Percentiles rank a stretch among this genome's conserved stretches.
These are phyloP conservation scores for Mythimna pallens DNA, from an alignment of 2,888 invertebrate genomes.

Conservation along the genomic window DNA sequence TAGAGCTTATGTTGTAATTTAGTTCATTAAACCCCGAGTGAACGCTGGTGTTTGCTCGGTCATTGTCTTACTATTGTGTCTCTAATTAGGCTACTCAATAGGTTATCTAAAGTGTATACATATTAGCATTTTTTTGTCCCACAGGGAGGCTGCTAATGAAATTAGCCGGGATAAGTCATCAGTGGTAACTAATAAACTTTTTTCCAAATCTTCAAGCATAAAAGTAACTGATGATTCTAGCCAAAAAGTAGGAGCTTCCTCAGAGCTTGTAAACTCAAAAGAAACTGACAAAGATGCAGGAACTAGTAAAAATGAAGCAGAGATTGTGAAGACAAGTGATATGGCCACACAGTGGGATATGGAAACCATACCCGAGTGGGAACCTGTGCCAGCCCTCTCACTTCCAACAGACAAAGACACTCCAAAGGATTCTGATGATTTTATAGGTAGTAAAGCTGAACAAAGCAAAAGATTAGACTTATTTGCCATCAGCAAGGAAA, in stretches of 20 bases:
- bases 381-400: slow-evolving; percentile 75
- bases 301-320: slow-evolving; percentile 50
- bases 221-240: slow-evolving; percentile 61
- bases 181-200: slow-evolving; percentile 70
- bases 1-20: not conserved
- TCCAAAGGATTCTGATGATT: slow-evolving; percentile 71
- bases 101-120: not conserved
- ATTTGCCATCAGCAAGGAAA: slow-evolving; percentile 87
- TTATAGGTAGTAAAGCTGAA: slow-evolving; percentile 72
- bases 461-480: slow-evolving; percentile 79
- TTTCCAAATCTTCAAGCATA: slow-evolving; percentile 63
- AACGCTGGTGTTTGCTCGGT: no score
- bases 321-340: slow-evolving; percentile 70
- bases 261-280: slow-evolving; percentile 52
- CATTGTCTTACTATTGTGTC: no score
- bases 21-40: no score
- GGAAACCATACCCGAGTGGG: slow-evolving; percentile 79
- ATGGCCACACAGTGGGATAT: slow-evolving; percentile 85
- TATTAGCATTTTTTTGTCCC: slow-evolving; percentile 46
- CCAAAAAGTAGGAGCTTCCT: slow-evolving; percentile 43
- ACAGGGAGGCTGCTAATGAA: slow-evolving; percentile 85
- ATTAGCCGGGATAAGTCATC: slow-evolving; percentile 83
- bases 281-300: slow-evolving; percentile 57
- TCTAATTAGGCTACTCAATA: no score
- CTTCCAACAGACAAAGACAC: slow-evolving; percentile 76